These are phyloP conservation scores for Microcebus griseorufus DNA, from an alignment of 2,113 vertebrate species.

Conservation along the genomic window DNA sequence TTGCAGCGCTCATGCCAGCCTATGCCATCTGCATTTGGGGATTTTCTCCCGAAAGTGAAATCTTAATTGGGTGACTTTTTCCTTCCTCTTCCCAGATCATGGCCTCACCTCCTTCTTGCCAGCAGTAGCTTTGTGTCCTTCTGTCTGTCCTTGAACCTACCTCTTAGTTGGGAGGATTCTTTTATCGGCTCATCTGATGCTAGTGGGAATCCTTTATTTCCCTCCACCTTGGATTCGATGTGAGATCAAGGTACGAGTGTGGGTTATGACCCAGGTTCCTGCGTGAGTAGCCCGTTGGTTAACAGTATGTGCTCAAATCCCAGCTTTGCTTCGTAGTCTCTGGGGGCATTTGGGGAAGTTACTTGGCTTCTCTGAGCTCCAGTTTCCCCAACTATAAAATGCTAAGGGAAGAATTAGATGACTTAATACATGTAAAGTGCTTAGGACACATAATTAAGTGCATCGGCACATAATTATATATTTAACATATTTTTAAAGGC, in stretches of 20 bases:
- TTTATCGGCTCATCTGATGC: background rate
- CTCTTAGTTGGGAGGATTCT: background rate
- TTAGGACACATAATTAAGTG: background rate
- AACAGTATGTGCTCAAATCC: background rate
- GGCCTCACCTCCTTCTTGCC: background rate
- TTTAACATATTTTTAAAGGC: background rate
- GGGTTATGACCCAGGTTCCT: background rate
- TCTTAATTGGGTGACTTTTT: slow-evolving; percentile 65
- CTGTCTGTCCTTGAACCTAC: background rate
- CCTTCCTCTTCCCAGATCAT: background rate
- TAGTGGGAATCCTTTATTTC: background rate
- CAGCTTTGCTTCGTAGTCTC: background rate
- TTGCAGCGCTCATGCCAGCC: slow-evolving; percentile 64
- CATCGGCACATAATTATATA: background rate
- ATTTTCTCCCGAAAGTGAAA: slow-evolving; percentile 67
- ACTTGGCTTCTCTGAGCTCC: background rate
- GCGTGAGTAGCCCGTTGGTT: background rate
- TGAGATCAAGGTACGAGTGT: background rate
- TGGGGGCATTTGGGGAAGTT: background rate
- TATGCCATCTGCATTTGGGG: slow-evolving; percentile 73
- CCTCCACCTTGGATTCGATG: rapidly evolving
- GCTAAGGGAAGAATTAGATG: background rate
- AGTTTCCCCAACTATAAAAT: background rate
- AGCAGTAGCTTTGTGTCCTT: background rate
- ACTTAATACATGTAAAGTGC: background rate